phyloP scores from a whole-genome alignment of 2,888 invertebrate genomes.

The Scaptomyza parva region DNA sequence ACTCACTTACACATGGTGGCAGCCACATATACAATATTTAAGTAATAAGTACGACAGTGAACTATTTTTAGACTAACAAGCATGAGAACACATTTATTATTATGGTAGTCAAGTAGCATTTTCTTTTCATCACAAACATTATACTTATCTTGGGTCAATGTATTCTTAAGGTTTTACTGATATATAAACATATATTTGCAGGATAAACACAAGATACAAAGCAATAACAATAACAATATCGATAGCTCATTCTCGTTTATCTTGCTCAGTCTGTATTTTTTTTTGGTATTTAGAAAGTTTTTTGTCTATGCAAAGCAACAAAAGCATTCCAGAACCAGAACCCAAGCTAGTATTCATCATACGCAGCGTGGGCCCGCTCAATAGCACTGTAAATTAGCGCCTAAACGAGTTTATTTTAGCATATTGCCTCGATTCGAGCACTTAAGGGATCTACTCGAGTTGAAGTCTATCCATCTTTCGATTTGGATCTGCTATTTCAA shows the following conservation, averaged over 20 bases:
- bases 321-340: slow-evolving; percentile 24
- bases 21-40: background rate
- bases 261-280: background rate
- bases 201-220: slow-evolving; percentile 7
- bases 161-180: background rate
- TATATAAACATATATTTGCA: too few relatives aligned
- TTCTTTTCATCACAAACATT: too few relatives aligned
- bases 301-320: slow-evolving; percentile 34
- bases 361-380: slow-evolving; percentile 46
- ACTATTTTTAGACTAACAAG: background rate
- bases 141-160: background rate
- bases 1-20: too few relatives aligned
- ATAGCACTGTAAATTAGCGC: slow-evolving; percentile 30
- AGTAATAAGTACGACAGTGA: background rate
- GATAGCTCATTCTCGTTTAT: slow-evolving; percentile 6
- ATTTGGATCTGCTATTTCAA: slow-evolving; percentile 22
- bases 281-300: slow-evolving; percentile 28
- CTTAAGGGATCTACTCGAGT: slow-evolving; percentile 31
- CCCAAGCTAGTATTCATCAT: slow-evolving; percentile 45
- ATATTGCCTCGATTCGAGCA: slow-evolving; percentile 30
- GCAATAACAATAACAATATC: slow-evolving; percentile 1
- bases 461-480: slow-evolving; percentile 63
- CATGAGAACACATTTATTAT: too few relatives aligned
- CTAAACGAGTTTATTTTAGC: slow-evolving; percentile 20
- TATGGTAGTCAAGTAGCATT: too few relatives aligned